Evolutionary conservation across 2,797 vertebrate species (phyloP), one percentile per base, ranked within the genome.

Genomic region (Mastacembelus armatus): DNA sequence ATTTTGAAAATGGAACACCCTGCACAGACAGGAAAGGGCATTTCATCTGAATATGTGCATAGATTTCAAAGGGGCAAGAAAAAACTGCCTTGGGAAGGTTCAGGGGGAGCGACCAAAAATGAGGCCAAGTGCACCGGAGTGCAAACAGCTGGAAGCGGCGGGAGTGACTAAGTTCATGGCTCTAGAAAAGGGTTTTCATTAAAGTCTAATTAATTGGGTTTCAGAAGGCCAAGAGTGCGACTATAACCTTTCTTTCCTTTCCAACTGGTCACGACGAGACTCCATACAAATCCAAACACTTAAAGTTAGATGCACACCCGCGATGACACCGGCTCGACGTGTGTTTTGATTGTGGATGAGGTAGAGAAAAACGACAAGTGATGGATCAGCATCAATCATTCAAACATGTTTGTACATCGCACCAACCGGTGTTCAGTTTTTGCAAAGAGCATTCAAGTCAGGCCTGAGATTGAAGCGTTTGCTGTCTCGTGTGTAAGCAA

Each of bases 1-100:
- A 80, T 80, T 85, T 79, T 66, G 57, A 80, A 81, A 88, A 72
- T 69, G 66, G 77, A 71, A 76, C 79, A 72, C 49, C 67, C 48
- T 43, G 65, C 49, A 4, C 55, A 24, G 84, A 58, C 80, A 83
- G 78, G 40, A 71, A 85, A 89, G 83, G 88, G 78, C 84, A 38
- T 71, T 74, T 61, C 62, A n/a, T 74, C 55, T 66, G 67, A 76
- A 74, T 80, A 60, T 84, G 74, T 80, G 71, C 60, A 56, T 22
- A 39, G 66, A 66, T 86, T 81, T 85, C 1, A 43, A 64, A 10
- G 40, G 69, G 35, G 63, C 49, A 38, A 42, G 48, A 66, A 47
- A 66, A 47, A 16, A 54, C 1, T 3, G 57, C 73, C 63, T 58
- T 39, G n/a, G 64, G 67, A 71, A 16, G 49, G 62, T 64, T 77